Evolutionary conservation across 2,888 invertebrate genomes (phyloP).

Genomic region (Epinotia bilunana): DNA sequence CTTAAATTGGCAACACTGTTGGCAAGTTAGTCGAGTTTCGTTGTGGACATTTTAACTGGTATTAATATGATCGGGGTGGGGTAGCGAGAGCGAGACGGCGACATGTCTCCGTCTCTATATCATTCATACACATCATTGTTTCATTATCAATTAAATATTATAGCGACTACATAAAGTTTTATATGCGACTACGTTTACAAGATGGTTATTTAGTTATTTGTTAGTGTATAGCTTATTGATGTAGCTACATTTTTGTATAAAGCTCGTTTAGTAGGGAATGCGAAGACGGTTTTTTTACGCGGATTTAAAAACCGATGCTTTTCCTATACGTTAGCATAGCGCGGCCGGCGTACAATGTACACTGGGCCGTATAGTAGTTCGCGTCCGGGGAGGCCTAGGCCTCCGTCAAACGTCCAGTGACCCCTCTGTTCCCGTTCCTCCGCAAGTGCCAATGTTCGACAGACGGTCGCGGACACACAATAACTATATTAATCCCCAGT

Average conservation of each 20-base stretch:
- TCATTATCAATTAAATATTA: slow-evolving; percentile 64
- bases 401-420: slow-evolving; percentile 34
- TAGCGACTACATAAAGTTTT: slow-evolving; percentile 61
- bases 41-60: slow-evolving; percentile 1
- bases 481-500: slow-evolving; percentile 69
- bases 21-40: not conserved
- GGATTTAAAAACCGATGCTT: slow-evolving; percentile 20
- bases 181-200: slow-evolving; percentile 60
- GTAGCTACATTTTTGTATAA: slow-evolving; percentile 70
- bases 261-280: slow-evolving; percentile 48
- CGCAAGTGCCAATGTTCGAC: slow-evolving; percentile 74
- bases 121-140: slow-evolving; percentile 79
- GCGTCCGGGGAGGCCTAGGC: slow-evolving; percentile 9
- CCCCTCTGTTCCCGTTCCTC: slow-evolving; percentile 58
- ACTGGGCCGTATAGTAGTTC: slow-evolving; percentile 15
- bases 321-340: slow-evolving; percentile 26
- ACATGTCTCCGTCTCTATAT: slow-evolving; percentile 66
- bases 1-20: not conserved
- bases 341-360: slow-evolving; percentile 24
- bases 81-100: slow-evolving; percentile 48
- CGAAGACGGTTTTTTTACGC: slow-evolving; percentile 23
- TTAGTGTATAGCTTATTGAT: slow-evolving; percentile 75
- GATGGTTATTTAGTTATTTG: slow-evolving; percentile 71
- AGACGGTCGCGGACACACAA: slow-evolving; percentile 64
- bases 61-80: slow-evolving; percentile 25